These are phyloP conservation scores for Istiophorus platypterus DNA, from an alignment of 2,113 vertebrate species.

Conservation along the genomic window DNA sequence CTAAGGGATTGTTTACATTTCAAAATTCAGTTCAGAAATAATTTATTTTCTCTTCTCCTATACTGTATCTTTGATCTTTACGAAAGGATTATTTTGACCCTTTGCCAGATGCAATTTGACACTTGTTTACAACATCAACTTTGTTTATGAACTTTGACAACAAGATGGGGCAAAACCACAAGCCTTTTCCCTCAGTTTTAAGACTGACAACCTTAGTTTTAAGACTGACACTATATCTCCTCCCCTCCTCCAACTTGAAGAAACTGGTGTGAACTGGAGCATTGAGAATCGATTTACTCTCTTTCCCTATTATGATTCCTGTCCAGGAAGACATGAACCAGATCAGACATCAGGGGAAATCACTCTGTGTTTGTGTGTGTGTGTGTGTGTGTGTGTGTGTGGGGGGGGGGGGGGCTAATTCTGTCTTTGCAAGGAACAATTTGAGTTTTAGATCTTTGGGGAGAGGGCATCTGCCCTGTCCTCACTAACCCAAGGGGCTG, in stretches of 20 bases:
- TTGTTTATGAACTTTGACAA: conserved; percentile 18
- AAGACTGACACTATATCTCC: not conserved
- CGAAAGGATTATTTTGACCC: not conserved
- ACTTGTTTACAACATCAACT: not conserved
- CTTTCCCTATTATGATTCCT: conserved; percentile 60
- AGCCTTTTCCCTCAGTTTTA: not conserved
- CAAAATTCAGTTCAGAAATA: not conserved
- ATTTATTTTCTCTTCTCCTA: not conserved
- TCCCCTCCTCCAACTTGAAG: conserved; percentile 45
- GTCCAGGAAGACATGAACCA: conserved; percentile 88
- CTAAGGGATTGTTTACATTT: not conserved
- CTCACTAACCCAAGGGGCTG: not conserved
- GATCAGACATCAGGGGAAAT: conserved; percentile 89
- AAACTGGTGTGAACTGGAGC: conserved; percentile 64
- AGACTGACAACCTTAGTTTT: not conserved
- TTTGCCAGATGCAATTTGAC: not conserved
- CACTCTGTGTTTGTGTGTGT: conserved; percentile 80
- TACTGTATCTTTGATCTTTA: not conserved
- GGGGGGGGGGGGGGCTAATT: too few relatives aligned
- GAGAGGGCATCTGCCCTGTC: conserved; percentile 20
- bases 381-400: conserved; percentile 26
- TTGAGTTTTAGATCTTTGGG: conserved; percentile 7
- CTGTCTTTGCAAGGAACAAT: not conserved
- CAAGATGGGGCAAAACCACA: conserved; percentile 40
- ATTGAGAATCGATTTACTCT: conserved; percentile 60